Evolutionary conservation across 2,888 invertebrate genomes (phyloP).

Genomic region (Lysandra coridon): DNA sequence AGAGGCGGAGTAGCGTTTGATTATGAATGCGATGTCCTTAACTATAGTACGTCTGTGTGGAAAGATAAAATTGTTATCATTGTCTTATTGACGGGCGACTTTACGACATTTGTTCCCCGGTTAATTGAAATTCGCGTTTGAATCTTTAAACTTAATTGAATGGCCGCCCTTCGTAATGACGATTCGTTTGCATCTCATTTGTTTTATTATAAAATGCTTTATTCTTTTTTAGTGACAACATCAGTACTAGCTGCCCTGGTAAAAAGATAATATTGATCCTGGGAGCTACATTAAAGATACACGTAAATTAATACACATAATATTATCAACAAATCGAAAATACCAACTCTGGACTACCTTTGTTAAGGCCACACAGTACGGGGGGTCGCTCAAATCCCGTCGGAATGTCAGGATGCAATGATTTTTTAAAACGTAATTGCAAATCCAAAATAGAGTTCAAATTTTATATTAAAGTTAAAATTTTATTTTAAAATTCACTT

Average conservation of each 20-base stretch:
- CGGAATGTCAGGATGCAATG: too few species aligned
- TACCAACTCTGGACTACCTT: too few species aligned
- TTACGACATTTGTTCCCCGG: slow-evolving; percentile 17
- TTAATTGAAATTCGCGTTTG: slow-evolving; percentile 20
- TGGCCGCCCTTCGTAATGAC: not conserved
- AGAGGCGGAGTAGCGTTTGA: not conserved
- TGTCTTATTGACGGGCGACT: slow-evolving; percentile 19
- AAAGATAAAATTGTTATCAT: slow-evolving; percentile 32
- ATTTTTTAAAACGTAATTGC: too few species aligned
- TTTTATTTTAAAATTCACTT: too few species aligned
- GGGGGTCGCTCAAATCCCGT: too few species aligned
- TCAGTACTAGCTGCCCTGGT: not conserved
- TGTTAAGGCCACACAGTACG: too few species aligned
- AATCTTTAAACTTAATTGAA: slow-evolving; percentile 26
- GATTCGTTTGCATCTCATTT: slow-evolving; percentile 23
- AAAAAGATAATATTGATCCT: too few species aligned
- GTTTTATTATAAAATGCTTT: slow-evolving; percentile 7
- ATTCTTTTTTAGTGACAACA: not conserved
- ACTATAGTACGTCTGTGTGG: not conserved
- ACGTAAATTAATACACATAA: too few species aligned
- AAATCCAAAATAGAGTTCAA: too few species aligned
- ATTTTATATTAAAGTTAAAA: too few species aligned
- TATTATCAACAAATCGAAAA: too few species aligned
- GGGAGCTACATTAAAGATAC: too few species aligned
- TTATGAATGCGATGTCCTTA: not conserved